Percentiles rank a stretch among this genome's conserved stretches.
Evolutionary conservation across 2,113 vertebrate species (phyloP).

Genomic region (Agapornis roseicollis): DNA sequence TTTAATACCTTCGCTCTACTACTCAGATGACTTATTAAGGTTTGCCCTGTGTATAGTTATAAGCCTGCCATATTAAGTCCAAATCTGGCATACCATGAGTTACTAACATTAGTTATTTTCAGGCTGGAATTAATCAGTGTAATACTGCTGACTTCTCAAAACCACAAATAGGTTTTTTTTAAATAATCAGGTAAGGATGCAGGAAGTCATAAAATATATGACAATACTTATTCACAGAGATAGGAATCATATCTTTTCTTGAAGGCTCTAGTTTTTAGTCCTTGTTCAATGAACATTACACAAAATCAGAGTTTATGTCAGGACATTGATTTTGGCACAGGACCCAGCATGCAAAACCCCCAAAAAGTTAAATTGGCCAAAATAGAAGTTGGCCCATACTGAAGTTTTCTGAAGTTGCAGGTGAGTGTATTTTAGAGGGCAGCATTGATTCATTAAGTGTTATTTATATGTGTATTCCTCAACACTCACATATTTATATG

Average conservation of each 20-base stretch:
- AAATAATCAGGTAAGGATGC: neutral
- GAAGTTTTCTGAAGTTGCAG: neutral
- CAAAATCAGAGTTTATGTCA: neutral
- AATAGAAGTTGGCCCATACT: neutral
- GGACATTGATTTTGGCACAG: neutral
- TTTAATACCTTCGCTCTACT: neutral
- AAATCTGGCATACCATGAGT: neutral
- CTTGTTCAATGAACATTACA: neutral
- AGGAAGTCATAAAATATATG: neutral
- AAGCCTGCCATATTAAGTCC: neutral
- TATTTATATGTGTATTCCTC: neutral
- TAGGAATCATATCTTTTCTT: neutral
- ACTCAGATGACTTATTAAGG: neutral
- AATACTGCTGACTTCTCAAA: slow-evolving; percentile 31
- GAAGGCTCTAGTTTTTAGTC: neutral
- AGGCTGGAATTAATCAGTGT: neutral
- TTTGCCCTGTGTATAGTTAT: neutral
- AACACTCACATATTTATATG: neutral
- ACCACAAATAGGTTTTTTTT: neutral
- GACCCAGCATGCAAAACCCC: neutral
- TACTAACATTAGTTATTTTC: neutral
- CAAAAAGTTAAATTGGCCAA: neutral
- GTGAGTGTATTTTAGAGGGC: neutral
- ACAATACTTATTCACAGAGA: neutral
- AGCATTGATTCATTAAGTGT: neutral